phyloP scores from a whole-genome alignment of 2,888 invertebrate genomes.

The Heliconius hortense region DNA sequence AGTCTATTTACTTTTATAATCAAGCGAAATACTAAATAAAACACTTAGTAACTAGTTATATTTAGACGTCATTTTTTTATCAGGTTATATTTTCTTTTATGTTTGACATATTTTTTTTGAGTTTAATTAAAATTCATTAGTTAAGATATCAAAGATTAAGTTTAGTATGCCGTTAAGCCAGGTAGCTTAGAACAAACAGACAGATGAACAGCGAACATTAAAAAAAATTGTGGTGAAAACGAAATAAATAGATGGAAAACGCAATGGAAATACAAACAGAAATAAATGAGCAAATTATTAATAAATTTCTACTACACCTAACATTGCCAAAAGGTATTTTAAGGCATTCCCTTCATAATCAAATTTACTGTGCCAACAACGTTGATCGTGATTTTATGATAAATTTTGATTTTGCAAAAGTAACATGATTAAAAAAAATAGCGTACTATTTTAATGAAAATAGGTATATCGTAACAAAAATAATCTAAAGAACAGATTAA shows the following conservation, averaged over 20 bases:
- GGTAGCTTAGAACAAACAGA: constrained; percentile 46
- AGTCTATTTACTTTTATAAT: neutral
- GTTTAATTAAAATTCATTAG: neutral
- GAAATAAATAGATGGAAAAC: constrained; percentile 22
- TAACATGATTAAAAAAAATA: neutral
- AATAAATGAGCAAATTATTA: constrained; percentile 12
- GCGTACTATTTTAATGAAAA: neutral
- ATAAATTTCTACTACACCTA: constrained; percentile 21
- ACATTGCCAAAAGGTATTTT: constrained; percentile 38
- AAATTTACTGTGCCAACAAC: constrained; percentile 34
- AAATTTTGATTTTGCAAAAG: constrained; percentile 7
- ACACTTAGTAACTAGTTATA: neutral
- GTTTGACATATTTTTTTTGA: neutral
- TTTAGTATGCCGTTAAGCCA: constrained; percentile 36
- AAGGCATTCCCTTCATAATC: constrained; percentile 31
- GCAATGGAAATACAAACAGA: constrained; percentile 15
- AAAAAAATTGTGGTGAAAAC: constrained; percentile 1
- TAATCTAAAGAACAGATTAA: neutral
- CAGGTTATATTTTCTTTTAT: neutral
- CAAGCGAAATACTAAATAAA: constrained; percentile 1
- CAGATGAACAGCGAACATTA: constrained; percentile 41
- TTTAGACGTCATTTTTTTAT: neutral
- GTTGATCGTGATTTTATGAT: constrained; percentile 2
- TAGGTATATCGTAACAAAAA: neutral
- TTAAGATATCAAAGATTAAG: constrained; percentile 4